Evolutionary conservation across 2,888 invertebrate genomes (phyloP).

Genomic region (Cataglyphis rosenhaueri): DNA sequence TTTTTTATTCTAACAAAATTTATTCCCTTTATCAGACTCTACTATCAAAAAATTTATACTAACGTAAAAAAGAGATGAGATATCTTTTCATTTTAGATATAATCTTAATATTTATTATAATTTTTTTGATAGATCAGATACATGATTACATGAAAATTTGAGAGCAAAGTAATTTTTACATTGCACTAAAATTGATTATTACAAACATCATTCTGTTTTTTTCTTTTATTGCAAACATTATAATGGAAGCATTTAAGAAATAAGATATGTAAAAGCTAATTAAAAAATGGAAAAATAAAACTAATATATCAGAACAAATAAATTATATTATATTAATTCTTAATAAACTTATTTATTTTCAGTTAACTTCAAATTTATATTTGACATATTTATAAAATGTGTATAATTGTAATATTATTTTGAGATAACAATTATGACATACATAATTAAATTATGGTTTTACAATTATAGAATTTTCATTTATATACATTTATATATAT

Average conservation of each 20-base stretch:
- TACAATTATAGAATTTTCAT: conserved; percentile 2
- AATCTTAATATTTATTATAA: not conserved
- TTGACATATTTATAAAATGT: not conserved
- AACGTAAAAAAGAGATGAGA: not conserved
- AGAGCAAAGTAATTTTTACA: not conserved
- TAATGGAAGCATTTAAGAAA: not conserved
- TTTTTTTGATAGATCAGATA: not conserved
- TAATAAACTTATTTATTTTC: not conserved
- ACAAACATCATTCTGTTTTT: not conserved
- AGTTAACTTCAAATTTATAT: too few species aligned
- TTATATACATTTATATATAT: not conserved
- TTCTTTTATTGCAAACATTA: not conserved
- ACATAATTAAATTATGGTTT: not conserved
- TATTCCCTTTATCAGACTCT: not conserved
- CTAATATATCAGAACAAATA: not conserved
- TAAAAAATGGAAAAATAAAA: not conserved
- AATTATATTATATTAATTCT: not conserved
- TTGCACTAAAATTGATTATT: not conserved
- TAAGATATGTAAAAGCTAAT: not conserved
- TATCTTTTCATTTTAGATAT: not conserved
- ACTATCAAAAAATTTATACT: conserved; percentile 12
- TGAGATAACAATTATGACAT: conserved; percentile 8
- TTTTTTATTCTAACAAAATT: not conserved
- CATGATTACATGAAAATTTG: not conserved
- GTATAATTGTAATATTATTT: conserved; percentile 8